A percentile compares a stretch with the other conserved stretches of the same genome.
Evolutionary conservation across 2,113 vertebrate genomes (phyloP).

Genomic region (Cynopterus brachyotis): DNA sequence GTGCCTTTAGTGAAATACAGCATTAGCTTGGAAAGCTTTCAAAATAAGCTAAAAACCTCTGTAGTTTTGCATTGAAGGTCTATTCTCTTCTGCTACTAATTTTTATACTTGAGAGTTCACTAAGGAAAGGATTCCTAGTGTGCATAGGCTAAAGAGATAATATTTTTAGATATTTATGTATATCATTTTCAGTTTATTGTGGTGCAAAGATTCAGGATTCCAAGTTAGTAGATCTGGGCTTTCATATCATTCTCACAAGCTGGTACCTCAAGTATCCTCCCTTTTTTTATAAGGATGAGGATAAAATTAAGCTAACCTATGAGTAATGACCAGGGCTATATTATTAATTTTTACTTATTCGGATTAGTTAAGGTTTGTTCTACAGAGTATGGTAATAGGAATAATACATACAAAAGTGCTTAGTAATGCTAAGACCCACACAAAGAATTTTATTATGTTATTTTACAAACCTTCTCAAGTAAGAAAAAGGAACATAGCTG

Average conservation of each 20-base stretch:
- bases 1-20: not conserved
- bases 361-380: not conserved
- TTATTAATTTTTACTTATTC: not conserved
- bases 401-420: not conserved
- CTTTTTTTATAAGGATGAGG: not conserved
- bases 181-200: not conserved
- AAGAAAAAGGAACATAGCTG: not conserved
- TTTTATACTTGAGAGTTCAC: not conserved
- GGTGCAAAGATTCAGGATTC: not conserved
- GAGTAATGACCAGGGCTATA: not conserved
- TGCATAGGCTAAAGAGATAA: not conserved
- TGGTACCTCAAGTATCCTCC: not conserved
- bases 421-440: not conserved
- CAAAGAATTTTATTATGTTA: not conserved
- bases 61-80: not conserved
- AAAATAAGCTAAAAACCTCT: not conserved
- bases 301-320: not conserved
- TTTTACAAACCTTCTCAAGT: not conserved
- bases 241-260: not conserved
- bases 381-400: not conserved
- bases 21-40: not conserved
- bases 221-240: not conserved
- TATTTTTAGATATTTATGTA: not conserved
- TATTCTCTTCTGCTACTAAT: not conserved
- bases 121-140: not conserved